Evolutionary conservation across 2,113 vertebrate genomes (phyloP), one percentile per base, ranked within the genome.

Genomic region (Seriola dumerili): DNA sequence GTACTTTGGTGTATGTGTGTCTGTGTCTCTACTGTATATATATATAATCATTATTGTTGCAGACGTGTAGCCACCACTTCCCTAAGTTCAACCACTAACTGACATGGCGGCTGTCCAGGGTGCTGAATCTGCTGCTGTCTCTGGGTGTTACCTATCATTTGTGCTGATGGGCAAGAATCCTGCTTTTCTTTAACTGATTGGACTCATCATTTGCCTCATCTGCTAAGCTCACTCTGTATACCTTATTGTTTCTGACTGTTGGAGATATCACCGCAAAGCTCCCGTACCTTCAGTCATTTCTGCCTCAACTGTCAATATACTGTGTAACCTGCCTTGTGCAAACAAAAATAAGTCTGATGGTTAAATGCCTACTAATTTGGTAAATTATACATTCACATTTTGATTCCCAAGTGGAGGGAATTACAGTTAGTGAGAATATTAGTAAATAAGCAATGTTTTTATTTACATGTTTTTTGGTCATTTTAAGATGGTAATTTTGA

Each of bases 21-120:
- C 36, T 52, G 14, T 77, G 13, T 64, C 17, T 16, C 32, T 50
- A 36, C 10, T 25, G 3, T 23, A 21, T 5, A 34, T 38, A 7
- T 36, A 7, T 32, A 13, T 2, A 29, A 40, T 25, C 25, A 48
- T 8, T 9, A 17, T n/a, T 8, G 6, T 11, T 25, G 16, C n/a
- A 12, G 16, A 65, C 12, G 4, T 55, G 44, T 3, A 17, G 29
- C 50, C 25, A 25, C 21, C 40, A 42, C 38, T 38, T 10, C 40
- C 8, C 8, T 8, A 42, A 42, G 42, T 72, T 10, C 19, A 48
- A 66, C 2, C 48, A 32, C 1, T 32, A 34, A 36, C 32, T 16
- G 50, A 42, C 64, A 42, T 64, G 66, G 48, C 29, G 23, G 46
- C 84, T 85, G 78, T 85, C 84, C 84, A 72, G 1, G 78, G 84